Base-by-base conservation (phyloP, 1,140 invertebrate species). In the Bombus confusus region DNA sequence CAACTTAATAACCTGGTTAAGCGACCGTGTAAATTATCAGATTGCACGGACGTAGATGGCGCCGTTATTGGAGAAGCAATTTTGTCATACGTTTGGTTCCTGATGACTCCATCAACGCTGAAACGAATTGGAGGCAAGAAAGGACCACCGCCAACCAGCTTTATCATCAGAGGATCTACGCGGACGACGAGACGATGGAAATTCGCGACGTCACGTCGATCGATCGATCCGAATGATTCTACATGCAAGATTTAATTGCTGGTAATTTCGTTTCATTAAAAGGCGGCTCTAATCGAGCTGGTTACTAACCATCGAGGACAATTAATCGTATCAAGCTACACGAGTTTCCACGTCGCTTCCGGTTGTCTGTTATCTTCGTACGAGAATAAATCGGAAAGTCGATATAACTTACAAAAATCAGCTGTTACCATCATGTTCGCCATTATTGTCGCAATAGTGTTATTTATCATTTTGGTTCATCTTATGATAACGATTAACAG, bases 21-120 rank as follows among this genome's bases (percentile, higher is more conserved):
- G 73, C 43, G n/a, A 52, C 25, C 52, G 52, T 76, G 52, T 76
- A 76, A 76, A 76, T 76, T 72, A 59, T 59, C 83, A 95, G 94
- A 88, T 88, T 95, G 68, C 94, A 95, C 80, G 91, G 93, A 1
- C 90, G 94, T 89, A 90, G 94, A 69, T 95, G 94, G 94, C 91
- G 91, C 12, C 91, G 94, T 52, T 95, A 93, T 47, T 95, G 94
- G 94, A 88, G 94, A 57, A 93, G 91, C 66, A 95, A 95, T 68
- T 95, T 93, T 75, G 93, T 94, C 43, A 89, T 95, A 22, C 91
- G 93, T 74, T 86, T 95, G n/a, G 64, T 94, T 34, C 93, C 94
- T 1, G 86, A 92, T 39, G 88, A 78, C 41, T 76, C 74, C 8
- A 43, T 74, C 22, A n/a, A 5, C 8, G 31, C 22, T 1, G 77